These are phyloP conservation scores for Magallana gigas DNA, from an alignment of 1,140 invertebrate genomes.

Conservation along the genomic window DNA sequence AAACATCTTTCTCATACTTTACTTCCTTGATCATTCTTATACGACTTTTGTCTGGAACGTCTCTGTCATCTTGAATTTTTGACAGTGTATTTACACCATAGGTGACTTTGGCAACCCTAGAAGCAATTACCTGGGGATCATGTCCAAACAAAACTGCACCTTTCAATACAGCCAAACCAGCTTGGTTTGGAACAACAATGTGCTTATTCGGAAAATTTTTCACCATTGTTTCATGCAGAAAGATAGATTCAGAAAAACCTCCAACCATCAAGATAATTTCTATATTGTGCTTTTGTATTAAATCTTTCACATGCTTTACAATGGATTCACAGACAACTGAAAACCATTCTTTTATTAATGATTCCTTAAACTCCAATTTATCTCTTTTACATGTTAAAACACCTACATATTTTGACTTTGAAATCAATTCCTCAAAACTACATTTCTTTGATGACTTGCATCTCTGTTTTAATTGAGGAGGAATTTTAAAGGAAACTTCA, in stretches of 20 bases:
- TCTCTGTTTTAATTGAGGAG: conserved; percentile 31
- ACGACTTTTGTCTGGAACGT: conserved; percentile 37
- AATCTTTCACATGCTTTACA: background rate
- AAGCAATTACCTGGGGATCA: conserved; percentile 41
- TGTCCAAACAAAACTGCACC: conserved; percentile 63
- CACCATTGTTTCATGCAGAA: conserved; percentile 47
- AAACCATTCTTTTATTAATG: background rate
- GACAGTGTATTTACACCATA: conserved; percentile 51
- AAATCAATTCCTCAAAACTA: background rate
- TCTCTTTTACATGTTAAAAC: conserved; percentile 14
- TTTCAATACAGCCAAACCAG: conserved; percentile 58
- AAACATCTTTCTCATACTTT: conserved; percentile 51
- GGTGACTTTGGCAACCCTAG: conserved; percentile 44
- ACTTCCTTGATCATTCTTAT: background rate
- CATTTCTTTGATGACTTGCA: background rate
- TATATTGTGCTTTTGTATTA: background rate
- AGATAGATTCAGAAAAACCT: conserved; percentile 55
- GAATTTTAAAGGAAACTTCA: conserved; percentile 52
- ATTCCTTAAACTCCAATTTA: background rate
- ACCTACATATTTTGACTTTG: background rate
- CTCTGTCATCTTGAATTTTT: conserved; percentile 8
- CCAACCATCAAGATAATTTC: conserved; percentile 60
- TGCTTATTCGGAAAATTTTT: conserved; percentile 39
- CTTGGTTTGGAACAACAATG: conserved; percentile 53
- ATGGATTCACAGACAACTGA: background rate